phyloP scores from a whole-genome alignment of 1,140 invertebrate genomes.

The Monomorium pharaonis region DNA sequence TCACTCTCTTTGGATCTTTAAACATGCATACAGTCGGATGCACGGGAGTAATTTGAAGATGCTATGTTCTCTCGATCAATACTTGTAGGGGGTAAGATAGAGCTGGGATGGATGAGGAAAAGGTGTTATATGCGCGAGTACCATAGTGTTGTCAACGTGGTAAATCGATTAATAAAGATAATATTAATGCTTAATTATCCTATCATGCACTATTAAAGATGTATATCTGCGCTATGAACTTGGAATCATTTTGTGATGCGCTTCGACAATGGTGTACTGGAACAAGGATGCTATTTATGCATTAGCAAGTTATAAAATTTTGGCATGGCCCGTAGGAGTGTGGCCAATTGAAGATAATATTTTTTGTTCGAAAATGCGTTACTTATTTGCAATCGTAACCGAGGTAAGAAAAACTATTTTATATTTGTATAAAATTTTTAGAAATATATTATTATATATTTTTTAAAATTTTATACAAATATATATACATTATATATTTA shows the following conservation, averaged over 20 bases:
- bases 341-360: slow-evolving; percentile 59
- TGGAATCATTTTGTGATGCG: neutral
- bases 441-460: too few species aligned
- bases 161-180: neutral
- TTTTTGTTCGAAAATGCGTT: neutral
- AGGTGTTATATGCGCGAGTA: neutral
- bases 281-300: slow-evolving; percentile 44
- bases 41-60: neutral
- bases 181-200: slow-evolving; percentile 19
- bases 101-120: neutral
- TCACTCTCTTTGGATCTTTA: neutral
- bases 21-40: slow-evolving; percentile 21
- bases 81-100: neutral
- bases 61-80: slow-evolving; percentile 8
- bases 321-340: slow-evolving; percentile 51
- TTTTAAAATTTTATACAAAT: too few species aligned
- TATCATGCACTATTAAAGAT: neutral
- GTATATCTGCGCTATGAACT: neutral
- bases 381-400: neutral
- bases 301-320: slow-evolving; percentile 31
- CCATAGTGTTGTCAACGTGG: neutral
- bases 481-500: too few species aligned
- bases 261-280: neutral
- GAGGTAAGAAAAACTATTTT: slow-evolving; percentile 7
- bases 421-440: neutral